A percentile compares a stretch with the other conserved stretches of the same genome.
These are phyloP conservation scores for Ptychoptera albimana DNA, from an alignment of 2,888 invertebrate species.

Conservation along the genomic window DNA sequence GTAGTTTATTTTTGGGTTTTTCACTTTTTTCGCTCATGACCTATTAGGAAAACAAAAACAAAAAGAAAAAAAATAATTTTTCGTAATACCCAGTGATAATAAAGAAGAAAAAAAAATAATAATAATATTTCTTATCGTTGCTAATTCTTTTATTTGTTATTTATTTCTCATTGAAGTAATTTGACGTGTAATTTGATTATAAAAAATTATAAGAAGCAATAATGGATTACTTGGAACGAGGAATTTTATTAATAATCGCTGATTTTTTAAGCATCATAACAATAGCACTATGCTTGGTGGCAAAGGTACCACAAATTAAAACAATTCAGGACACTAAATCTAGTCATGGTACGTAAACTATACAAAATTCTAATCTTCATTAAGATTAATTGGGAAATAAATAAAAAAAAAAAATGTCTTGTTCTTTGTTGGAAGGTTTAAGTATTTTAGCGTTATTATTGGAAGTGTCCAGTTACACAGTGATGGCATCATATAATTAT, in stretches of 20 bases:
- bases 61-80: too few species aligned
- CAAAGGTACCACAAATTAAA: constrained; percentile 72
- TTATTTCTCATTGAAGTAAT: too few species aligned
- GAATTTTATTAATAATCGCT: constrained; percentile 25
- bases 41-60: too few species aligned
- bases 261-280: constrained; percentile 56
- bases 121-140: too few species aligned
- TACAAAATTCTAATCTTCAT: constrained; percentile 1
- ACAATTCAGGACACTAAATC: constrained; percentile 45
- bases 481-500: constrained; percentile 67
- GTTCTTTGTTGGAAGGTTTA: constrained; percentile 18
- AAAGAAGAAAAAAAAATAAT: too few species aligned
- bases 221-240: constrained; percentile 21
- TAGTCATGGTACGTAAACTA: constrained; percentile 42
- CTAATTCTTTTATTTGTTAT: too few species aligned
- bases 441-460: constrained; percentile 25
- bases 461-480: constrained; percentile 51
- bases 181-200: too few species aligned
- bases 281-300: constrained; percentile 55
- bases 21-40: too few species aligned
- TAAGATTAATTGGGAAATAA: too few species aligned
- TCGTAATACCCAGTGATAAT: too few species aligned
- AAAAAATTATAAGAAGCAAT: constrained; percentile 6
- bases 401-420: too few species aligned
- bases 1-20: too few species aligned